Conservation (phyloP, 2,888 invertebrate species). For the Cephus nigrinus region DNA sequence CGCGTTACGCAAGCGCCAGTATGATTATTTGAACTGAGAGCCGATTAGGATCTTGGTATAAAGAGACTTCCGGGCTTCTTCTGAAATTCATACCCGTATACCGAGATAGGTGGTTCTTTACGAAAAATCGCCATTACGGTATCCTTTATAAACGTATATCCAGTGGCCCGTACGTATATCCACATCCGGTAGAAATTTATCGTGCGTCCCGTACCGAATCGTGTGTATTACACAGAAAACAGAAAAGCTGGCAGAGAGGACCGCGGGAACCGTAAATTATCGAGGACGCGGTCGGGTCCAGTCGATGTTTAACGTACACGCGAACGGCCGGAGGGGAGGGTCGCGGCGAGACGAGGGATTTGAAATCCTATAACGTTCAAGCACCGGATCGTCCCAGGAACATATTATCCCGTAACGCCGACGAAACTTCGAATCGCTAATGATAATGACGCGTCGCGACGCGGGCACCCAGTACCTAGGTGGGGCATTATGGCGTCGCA, state of each 20-base stretch:
- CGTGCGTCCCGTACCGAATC: conserved; percentile 2
- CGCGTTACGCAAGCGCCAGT: background rate
- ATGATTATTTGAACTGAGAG: background rate
- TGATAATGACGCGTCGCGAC: conserved; percentile 41
- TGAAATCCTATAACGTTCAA: background rate
- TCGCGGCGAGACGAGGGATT: background rate
- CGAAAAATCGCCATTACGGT: background rate
- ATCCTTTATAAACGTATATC: background rate
- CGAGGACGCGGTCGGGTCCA: conserved; percentile 2
- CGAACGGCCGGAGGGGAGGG: background rate
- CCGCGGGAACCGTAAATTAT: conserved; percentile 12
- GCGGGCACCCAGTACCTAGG: conserved; percentile 35
- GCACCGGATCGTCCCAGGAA: background rate
- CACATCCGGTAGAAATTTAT: background rate
- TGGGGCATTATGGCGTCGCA: conserved; percentile 38
- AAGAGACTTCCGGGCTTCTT: background rate
- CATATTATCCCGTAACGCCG: conserved; percentile 5
- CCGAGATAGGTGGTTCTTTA: background rate
- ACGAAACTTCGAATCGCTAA: conserved; percentile 36
- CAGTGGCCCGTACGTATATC: background rate
- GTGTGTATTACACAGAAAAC: conserved; percentile 22
- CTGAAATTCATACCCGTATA: background rate
- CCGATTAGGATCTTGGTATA: background rate
- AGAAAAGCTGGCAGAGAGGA: conserved; percentile 11
- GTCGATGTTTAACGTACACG: background rate